phyloP scores from a whole-genome alignment of 1,140 invertebrate genomes.

The Drosophila santomea region DNA sequence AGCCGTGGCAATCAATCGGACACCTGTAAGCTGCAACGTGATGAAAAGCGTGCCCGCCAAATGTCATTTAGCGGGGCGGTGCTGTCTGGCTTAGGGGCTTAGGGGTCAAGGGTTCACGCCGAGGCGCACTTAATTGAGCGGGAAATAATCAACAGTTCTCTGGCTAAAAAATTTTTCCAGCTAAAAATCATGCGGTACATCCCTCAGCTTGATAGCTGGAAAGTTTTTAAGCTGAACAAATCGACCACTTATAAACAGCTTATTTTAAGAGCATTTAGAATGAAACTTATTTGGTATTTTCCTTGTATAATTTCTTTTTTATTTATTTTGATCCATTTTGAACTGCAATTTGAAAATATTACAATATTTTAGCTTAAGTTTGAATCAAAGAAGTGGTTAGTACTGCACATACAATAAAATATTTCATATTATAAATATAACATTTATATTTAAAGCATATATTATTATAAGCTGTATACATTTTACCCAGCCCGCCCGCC shows the following conservation, averaged over 20 bases:
- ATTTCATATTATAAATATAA: too few species aligned
- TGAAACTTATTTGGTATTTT: background rate
- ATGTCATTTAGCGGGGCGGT: background rate
- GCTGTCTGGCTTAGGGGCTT: background rate
- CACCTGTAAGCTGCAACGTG: conserved; percentile 54
- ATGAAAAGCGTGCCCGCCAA: conserved; percentile 50
- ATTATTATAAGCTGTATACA: background rate
- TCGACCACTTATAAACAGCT: too few species aligned
- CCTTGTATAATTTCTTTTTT: background rate
- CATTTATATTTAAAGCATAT: too few species aligned
- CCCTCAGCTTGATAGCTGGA: background rate
- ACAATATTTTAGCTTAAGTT: too few species aligned
- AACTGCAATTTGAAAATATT: too few species aligned
- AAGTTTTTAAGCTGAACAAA: background rate
- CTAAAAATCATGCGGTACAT: background rate
- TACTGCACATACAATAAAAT: too few species aligned
- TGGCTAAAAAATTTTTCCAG: conserved; percentile 1
- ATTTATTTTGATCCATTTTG: too few species aligned
- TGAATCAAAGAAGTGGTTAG: too few species aligned
- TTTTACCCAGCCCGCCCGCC: background rate
- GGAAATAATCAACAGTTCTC: conserved; percentile 22
- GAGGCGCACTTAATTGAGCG: conserved; percentile 16
- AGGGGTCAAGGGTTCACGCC: conserved; percentile 7
- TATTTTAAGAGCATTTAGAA: background rate
- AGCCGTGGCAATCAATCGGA: conserved; percentile 46